These are phyloP conservation scores for Amphiprion percula DNA, from an alignment of 2,113 vertebrate species.

Conservation along the genomic window DNA sequence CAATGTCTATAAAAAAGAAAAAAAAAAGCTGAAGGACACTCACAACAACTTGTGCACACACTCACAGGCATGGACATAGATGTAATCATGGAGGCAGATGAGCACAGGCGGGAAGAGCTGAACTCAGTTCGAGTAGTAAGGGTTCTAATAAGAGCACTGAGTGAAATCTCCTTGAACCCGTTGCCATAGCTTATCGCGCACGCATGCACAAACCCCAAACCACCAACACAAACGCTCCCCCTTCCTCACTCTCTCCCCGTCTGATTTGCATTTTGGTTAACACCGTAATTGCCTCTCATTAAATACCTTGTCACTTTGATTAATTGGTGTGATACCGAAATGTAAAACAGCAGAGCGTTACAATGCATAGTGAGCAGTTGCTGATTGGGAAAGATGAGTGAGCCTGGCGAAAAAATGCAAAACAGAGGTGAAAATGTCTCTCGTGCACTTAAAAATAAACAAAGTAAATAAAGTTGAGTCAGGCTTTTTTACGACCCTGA, in stretches of 20 bases:
- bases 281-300: conserved; percentile 83
- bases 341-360: conserved; percentile 74
- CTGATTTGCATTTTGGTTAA: conserved; percentile 83
- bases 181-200: conserved; percentile 41
- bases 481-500: not conserved
- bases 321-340: conserved; percentile 79
- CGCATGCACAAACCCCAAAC: conserved; percentile 11
- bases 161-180: conserved; percentile 69
- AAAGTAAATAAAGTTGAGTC: conserved; percentile 37
- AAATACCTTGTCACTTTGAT: conserved; percentile 83
- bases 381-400: conserved; percentile 56
- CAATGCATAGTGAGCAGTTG: conserved; percentile 58
- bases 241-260: conserved; percentile 17
- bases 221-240: conserved; percentile 10
- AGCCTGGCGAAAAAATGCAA: conserved; percentile 28
- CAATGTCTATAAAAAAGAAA: conserved; percentile 18
- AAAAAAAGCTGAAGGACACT: conserved; percentile 68
- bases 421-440: conserved; percentile 26
- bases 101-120: conserved; percentile 36
- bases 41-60: conserved; percentile 49
- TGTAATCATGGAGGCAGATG: conserved; percentile 33
- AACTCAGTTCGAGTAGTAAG: conserved; percentile 31
- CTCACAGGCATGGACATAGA: conserved; percentile 17
- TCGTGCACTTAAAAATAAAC: conserved; percentile 10
- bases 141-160: conserved; percentile 38